Percentiles rank a stretch among this genome's conserved stretches.
Evolutionary conservation across 35 echinoderm and acorn worm genomes (phyloP).

Genomic region (Hemicentrotus pulcherrimus): DNA sequence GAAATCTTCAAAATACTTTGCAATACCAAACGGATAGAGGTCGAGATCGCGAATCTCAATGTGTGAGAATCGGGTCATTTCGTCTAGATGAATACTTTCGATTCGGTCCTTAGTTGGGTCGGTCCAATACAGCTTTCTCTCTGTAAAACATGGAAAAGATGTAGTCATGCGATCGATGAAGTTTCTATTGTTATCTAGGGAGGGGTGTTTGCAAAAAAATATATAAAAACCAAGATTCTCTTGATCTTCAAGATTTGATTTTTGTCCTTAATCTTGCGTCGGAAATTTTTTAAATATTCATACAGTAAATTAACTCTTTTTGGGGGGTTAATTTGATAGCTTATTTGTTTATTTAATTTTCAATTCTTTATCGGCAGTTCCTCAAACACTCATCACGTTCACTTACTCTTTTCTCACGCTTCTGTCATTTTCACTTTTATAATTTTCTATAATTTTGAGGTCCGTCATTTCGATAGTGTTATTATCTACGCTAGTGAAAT

Average conservation of each 20-base stretch:
- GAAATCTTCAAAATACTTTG: not conserved
- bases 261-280: no score
- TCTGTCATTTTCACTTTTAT: not conserved
- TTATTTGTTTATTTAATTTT: not conserved
- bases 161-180: no score
- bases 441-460: no score
- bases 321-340: no score
- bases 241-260: not conserved
- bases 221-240: no score
- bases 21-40: not conserved
- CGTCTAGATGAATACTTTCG: not conserved
- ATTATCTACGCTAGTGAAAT: no score
- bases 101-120: not conserved
- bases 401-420: not conserved
- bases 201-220: no score
- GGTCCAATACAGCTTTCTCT: not conserved
- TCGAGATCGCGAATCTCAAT: not conserved
- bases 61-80: not conserved
- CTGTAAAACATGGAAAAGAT: no score
- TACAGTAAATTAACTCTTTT: not conserved
- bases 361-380: not conserved
- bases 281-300: not conserved
- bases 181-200: no score
- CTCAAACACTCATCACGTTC: not conserved
- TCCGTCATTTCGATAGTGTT: no score